Base-by-base conservation (phyloP, 1,140 invertebrate genomes). In the Diachasmimorpha longicaudata region DNA sequence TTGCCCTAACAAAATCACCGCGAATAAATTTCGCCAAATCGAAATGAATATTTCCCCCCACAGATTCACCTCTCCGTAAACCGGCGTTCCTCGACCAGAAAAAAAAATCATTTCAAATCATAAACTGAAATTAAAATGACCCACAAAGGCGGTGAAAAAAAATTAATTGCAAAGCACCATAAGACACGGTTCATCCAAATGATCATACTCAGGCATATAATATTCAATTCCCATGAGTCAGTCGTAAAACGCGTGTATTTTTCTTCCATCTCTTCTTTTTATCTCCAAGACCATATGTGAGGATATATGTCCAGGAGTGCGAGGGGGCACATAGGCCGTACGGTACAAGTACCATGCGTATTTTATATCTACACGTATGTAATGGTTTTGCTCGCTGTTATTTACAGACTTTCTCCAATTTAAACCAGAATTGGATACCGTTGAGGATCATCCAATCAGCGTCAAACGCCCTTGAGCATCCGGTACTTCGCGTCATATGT, bases 391-490 rank as follows among this genome's bases (percentile, higher is more conserved):
- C 69, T 71, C 69, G 21, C 39, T 44, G 69, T 46, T 42, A 71
- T 71, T 71, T 71, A 42, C 44, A 42, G 70, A 77, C 82, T 84
- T 84, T 84, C 82, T 82, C 82, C 82, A 83, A 84, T 84, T 82
- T 80, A 74, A 80, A 81, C 70, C 79, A 75, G 68, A 75, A 84
- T 71, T 71, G 69, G 69, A 71, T 71, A 48, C 44, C 69, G 44
- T 84, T 81, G 77, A 79, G 76, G 77, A 63, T 63, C 58, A 63
- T 63, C 58, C 75, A 80, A 74, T 71, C 75, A 72, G 52, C 81
- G 75, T 82, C 80, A 80, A 82, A 82, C 82, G 79, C 76, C 55
- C 55, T 55, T 71, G 31, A 71, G 58, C 71, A 63, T 63, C 58
- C 44, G 74, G 55, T 52, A 63, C 36, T 48, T 52, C 44, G 48